Base-by-base conservation (phyloP, 1,140 invertebrate species). In the Dendrolimus punctatus region DNA sequence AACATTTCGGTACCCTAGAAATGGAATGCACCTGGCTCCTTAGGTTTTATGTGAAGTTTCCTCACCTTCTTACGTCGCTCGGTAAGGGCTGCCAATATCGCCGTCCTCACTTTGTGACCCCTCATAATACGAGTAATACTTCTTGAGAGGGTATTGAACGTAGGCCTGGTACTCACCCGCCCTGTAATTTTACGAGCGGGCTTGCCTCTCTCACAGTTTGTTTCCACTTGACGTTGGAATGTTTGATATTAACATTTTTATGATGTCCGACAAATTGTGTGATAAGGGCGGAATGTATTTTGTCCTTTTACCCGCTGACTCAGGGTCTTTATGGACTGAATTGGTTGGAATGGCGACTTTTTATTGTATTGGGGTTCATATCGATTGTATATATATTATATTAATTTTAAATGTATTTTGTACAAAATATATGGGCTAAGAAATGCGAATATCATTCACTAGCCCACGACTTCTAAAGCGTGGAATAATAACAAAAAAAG, bases 21-120 rank as follows among this genome's bases (percentile, higher is more conserved):
- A 84, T 82, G 80, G 76, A 78, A 82, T 80, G 76, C 77, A 82
- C 81, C 81, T 85, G 81, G 71, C 76, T 85, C 77, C 79, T 80
- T 78, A 80, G 69, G 77, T 82, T 85, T 85, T 85, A 85, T 82
- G 81, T 66, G 77, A 75, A 80, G 60, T 84, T 80, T 75, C 72
- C 71, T 79, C 77, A 82, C 77, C 78, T 84, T 76, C 76, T 77
- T 64, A 78, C 66, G 71, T 66, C 62, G 65, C 73, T 64, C 60
- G 65, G 71, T 68, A 74, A 81, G 76, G 81, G 75, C 77, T 68
- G 73, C 73, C 81, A 78, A 85, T 82, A 85, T 80, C 70, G 72
- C 66, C 71, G 73, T 75, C 73, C 77, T 73, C 79, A 81, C 81
- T 81, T 82, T 82, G 81, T 80, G 79, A 85, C 77, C 81, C 79